Evolutionary conservation across 1,140 invertebrate genomes (phyloP).

Genomic region (Cotesia chilonis): DNA sequence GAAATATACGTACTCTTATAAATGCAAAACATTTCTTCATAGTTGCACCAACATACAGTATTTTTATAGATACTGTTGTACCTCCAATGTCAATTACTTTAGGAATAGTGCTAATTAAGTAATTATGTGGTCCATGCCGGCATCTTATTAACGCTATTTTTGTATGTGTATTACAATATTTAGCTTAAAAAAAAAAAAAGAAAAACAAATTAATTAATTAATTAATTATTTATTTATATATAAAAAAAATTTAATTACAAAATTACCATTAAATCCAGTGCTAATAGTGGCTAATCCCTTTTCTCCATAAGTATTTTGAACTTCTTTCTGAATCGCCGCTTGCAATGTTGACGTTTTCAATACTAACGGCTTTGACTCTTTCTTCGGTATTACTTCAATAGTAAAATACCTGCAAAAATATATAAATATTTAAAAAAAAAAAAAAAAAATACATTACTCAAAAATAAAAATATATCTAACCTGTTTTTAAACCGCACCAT

Average conservation of each 20-base stretch:
- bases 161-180: conserved; percentile 80
- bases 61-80: conserved; percentile 70
- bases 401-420: conserved; percentile 69
- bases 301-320: conserved; percentile 77
- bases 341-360: conserved; percentile 70
- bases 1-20: conserved; percentile 62
- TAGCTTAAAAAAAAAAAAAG: conserved; percentile 62
- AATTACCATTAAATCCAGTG: conserved; percentile 70
- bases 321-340: conserved; percentile 69
- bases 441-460: no score
- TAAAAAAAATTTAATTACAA: conserved; percentile 19
- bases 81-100: conserved; percentile 72
- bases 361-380: conserved; percentile 63
- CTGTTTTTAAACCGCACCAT: no score
- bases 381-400: conserved; percentile 67
- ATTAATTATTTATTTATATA: conserved; percentile 11
- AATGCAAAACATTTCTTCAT: conserved; percentile 80
- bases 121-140: conserved; percentile 77
- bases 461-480: no score
- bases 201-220: conserved; percentile 16
- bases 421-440: not conserved
- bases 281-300: conserved; percentile 74
- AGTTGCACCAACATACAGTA: conserved; percentile 78
- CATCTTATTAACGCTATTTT: conserved; percentile 76
- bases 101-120: conserved; percentile 74